A percentile compares a stretch with the other conserved stretches of the same genome.
Conservation (phyloP, 2,888 invertebrate species). For the Aphidoletes aphidimyza region DNA sequence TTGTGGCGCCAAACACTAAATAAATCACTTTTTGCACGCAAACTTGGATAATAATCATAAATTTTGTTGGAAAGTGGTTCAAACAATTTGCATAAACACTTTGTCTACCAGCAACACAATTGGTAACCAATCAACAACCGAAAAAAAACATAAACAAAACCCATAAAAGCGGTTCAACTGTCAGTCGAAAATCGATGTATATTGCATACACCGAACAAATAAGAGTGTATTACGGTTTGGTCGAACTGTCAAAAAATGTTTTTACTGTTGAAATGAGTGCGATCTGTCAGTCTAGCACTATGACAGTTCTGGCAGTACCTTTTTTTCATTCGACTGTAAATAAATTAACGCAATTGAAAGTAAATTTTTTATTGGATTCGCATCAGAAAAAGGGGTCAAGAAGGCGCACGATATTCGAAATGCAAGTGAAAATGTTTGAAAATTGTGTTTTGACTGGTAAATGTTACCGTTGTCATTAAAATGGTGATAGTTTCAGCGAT, state of each 20-base stretch:
- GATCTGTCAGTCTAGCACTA: background rate
- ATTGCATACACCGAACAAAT: background rate
- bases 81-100: slow-evolving; percentile 24
- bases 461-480: background rate
- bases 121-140: slow-evolving; percentile 14
- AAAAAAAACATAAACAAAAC: slow-evolving; percentile 19
- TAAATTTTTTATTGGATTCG: background rate
- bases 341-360: slow-evolving; percentile 8
- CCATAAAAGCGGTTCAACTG: slow-evolving; percentile 36
- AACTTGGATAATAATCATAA: slow-evolving; percentile 17
- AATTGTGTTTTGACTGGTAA: background rate
- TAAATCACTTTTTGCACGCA: slow-evolving; percentile 12
- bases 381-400: background rate
- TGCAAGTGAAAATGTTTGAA: background rate
- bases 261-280: background rate
- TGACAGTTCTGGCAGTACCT: background rate
- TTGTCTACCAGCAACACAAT: background rate
- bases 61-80: background rate
- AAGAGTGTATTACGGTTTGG: background rate
- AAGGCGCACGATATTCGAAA: background rate
- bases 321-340: slow-evolving; percentile 28
- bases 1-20: background rate
- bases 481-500: background rate
- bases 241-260: slow-evolving; percentile 2
- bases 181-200: background rate